Evolutionary conservation across 2,888 invertebrate species (phyloP).

Genomic region (Drosophila dives): DNA sequence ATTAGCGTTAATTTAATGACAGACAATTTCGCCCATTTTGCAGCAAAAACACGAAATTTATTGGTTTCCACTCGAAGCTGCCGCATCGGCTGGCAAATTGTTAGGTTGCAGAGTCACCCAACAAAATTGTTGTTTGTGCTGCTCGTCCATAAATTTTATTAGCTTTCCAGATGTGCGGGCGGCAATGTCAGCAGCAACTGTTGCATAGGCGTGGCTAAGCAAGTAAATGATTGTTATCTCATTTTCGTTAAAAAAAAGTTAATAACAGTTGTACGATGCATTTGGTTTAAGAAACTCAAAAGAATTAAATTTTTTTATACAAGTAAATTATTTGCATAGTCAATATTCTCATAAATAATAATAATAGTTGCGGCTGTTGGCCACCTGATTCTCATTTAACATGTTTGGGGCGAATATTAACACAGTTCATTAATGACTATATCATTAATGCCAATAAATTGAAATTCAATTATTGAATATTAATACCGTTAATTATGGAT

Average conservation of each 20-base stretch:
- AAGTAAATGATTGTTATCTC: conserved; percentile 31
- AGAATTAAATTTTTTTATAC: background rate
- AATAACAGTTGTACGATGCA: conserved; percentile 42
- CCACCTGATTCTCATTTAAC: background rate
- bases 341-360: background rate
- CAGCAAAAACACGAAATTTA: conserved; percentile 57
- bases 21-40: conserved; percentile 54
- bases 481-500: background rate
- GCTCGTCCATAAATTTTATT: conserved; percentile 66
- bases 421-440: background rate
- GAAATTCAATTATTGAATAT: background rate
- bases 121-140: conserved; percentile 25
- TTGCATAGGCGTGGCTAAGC: conserved; percentile 62
- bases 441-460: background rate
- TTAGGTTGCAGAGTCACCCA: conserved; percentile 14
- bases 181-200: conserved; percentile 73
- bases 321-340: background rate
- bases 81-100: conserved; percentile 48
- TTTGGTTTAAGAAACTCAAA: conserved; percentile 11
- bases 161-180: conserved; percentile 54
- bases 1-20: conserved; percentile 80
- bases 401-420: background rate
- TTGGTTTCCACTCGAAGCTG: conserved; percentile 45
- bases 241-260: background rate
- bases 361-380: background rate